A percentile compares a stretch with the other conserved stretches of the same genome.
Conservation (phyloP, 2,113 vertebrate genomes). For the Mus musculus region GRCm39 chr16:28777001-28777500, state of each 20-base stretch:
- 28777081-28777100: neutral
- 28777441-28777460: too few relatives aligned
- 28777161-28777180: neutral
- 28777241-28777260: neutral
- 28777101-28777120: neutral
- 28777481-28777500: too few relatives aligned
- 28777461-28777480: too few relatives aligned
- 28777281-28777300: neutral
- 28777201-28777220: neutral
- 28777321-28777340: too few relatives aligned
- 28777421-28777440: too few relatives aligned
- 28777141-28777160: neutral
- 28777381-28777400: too few relatives aligned
- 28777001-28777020: neutral
- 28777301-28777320: neutral
- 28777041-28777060: neutral
- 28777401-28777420: too few relatives aligned
- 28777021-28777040: neutral
- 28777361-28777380: neutral
- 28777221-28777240: neutral
- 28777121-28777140: neutral
- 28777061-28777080: neutral
- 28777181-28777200: neutral
- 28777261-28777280: neutral
- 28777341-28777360: neutral